Base-by-base conservation (phyloP, 1,140 invertebrate species). In the Colletes gigas region DNA sequence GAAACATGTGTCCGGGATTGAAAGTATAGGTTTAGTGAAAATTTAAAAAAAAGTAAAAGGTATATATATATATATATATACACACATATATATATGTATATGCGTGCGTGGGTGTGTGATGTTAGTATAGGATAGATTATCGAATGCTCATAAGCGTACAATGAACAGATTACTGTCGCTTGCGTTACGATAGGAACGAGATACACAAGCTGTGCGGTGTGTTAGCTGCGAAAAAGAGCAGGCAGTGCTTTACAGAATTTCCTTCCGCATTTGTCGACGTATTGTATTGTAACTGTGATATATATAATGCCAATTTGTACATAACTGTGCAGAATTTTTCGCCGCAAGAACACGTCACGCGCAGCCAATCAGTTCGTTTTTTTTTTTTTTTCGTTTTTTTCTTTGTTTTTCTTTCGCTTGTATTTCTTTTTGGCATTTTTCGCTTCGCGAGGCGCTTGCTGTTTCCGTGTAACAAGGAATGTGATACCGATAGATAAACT, bases 221-320 rank as follows among this genome's bases (percentile, higher is more conserved):
- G 52, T 59, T 59, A n/a, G 52, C 30, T 21, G 73, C 14, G 60
- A 63, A 63, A 15, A 15, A 44, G 30, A 30, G n/a, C 65, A 69
- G 21, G 73, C 82, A 73, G 19, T 79, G 83, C 83, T 82, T 84
- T 69, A 57, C 60, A 73, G 59, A 82, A 73, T 87, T 87, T 75
- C 83, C 84, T 87, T 85, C 65, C 82, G 78, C 76, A 80, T 83
- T 83, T 85, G 66, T 82, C 79, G 67, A 82, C 62, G 52, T 85
- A 72, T 82, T 87, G 39, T 84, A 86, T 88, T 89, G 69, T 88
- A 89, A 88, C 90, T 91, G 90, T 91, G 89, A 91, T 91, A 91
- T 85, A 81, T 81, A 59, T 86, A 78, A 89, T 89, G 88, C 83
- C 83, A 88, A 88, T 78, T 82, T 85, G 62, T 83, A 85, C 44